Base-by-base conservation (phyloP, 2,113 vertebrate genomes). In the Hydropotes inermis region DNA sequence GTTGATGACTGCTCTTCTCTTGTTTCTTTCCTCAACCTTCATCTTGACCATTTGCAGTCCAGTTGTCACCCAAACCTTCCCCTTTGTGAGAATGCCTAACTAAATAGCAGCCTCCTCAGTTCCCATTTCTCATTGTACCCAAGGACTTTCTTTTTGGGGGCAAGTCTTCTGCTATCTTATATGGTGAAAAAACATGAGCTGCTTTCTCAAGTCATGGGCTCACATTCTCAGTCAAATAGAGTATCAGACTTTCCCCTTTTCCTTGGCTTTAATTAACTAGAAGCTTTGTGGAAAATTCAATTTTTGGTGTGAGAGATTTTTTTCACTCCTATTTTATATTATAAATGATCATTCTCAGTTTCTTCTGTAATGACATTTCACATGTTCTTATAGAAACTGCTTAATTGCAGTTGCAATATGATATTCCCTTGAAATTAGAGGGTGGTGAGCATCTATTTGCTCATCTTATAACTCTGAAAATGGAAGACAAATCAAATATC, bases 351-450 rank as follows among this genome's bases (percentile, higher is more conserved):
- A 85, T 60, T 93, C 23, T 70, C 33, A 25, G 28, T 30, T 94
- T 90, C 47, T 10, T 78, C 36, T 74, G 2, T 81, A 93, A 96
- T 57, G 85, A n/a, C 91, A 67, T 89, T 93, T 95, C 54, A 91
- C 25, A 54, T 78, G 21, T 52, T 87, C 45, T 23, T 39, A 89
- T 83, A 52, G 15, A 89, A 94, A 79, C 30, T 86, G 76, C 15
- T 94, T 94, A 90, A 81, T 45, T 95, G 50, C 61, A 84, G 19
- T 52, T 76, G 47, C 60, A 86, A 55, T 78, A 67, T 27, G 52
- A 78, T 95, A 74, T 39, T 43, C 43, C 30, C 76, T 86, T 83
- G 81, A 95, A 96, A 94, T 93, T 58, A 96, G 33, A 85, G 58
- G 5, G 27, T 60, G 27, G 27, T 92, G 47, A 87, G 64, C 76